Conservation (phyloP, 2,797 vertebrate species). For the Falco rusticolus region DNA sequence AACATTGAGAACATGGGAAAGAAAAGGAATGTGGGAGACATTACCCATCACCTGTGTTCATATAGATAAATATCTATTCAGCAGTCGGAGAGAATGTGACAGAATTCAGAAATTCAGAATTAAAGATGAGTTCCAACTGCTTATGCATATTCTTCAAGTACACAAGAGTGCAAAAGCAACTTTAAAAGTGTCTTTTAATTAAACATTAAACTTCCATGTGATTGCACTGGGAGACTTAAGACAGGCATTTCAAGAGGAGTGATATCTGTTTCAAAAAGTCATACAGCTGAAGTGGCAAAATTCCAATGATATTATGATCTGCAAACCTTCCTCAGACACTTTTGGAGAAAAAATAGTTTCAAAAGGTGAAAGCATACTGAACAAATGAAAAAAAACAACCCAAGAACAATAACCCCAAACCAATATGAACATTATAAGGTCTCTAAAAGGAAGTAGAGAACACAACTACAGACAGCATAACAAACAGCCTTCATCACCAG, state of each 20-base stretch:
- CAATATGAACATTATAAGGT: background rate
- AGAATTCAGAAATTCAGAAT: background rate
- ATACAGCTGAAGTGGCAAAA: background rate
- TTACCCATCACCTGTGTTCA: background rate
- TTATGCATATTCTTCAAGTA: background rate
- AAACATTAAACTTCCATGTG: background rate
- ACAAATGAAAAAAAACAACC: background rate
- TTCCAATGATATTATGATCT: background rate
- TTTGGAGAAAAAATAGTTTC: background rate
- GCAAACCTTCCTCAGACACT: background rate
- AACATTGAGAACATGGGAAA: background rate
- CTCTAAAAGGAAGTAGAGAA: background rate
- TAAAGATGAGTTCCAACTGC: background rate
- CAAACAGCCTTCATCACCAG: background rate
- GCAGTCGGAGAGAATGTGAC: background rate
- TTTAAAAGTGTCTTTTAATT: background rate
- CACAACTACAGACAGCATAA: background rate
- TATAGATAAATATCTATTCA: background rate
- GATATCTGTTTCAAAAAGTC: background rate
- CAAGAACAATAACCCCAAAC: background rate
- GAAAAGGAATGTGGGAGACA: background rate
- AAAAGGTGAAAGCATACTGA: background rate
- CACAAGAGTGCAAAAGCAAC: background rate
- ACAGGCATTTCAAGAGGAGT: background rate
- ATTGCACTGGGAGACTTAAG: background rate